phyloP scores from a whole-genome alignment of 2,797 vertebrate genomes.

The Liasis olivaceus region DNA sequence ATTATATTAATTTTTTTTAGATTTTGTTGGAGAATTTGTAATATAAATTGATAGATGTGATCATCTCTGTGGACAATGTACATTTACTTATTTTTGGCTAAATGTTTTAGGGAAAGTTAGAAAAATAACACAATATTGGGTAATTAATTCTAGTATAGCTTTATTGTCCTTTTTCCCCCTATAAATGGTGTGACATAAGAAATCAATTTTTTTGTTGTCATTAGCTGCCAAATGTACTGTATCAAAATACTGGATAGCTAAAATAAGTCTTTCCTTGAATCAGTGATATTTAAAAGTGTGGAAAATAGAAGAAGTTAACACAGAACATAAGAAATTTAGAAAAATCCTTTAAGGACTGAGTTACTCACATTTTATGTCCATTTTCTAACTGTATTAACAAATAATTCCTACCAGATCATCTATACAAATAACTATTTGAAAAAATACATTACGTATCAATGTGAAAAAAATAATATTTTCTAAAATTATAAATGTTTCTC shows the following conservation, averaged over 20 bases:
- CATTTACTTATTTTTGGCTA: not conserved
- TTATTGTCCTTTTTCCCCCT: not conserved
- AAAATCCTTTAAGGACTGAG: not conserved
- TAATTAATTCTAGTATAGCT: not conserved
- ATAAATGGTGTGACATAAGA: not conserved
- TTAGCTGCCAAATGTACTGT: not conserved
- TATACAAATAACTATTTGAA: not conserved
- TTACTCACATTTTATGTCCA: not conserved
- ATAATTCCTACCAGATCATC: not conserved
- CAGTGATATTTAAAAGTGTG: not conserved
- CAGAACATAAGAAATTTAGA: not conserved
- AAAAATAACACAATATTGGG: not conserved
- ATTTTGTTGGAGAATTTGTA: not conserved
- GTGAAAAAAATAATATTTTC: not conserved
- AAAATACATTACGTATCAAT: not conserved
- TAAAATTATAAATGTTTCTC: not conserved
- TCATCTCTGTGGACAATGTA: not conserved
- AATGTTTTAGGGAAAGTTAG: not conserved
- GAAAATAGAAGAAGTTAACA: not conserved
- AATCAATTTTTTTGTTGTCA: not conserved
- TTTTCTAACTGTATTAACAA: not conserved
- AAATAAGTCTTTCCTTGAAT: not conserved
- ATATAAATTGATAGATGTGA: not conserved
- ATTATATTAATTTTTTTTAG: not conserved
- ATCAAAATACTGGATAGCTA: not conserved